Percentiles rank a stretch among this genome's conserved stretches.
These are phyloP conservation scores for Muntiacus muntjak DNA, from an alignment of 2,113 vertebrate species.

Conservation along the genomic window DNA sequence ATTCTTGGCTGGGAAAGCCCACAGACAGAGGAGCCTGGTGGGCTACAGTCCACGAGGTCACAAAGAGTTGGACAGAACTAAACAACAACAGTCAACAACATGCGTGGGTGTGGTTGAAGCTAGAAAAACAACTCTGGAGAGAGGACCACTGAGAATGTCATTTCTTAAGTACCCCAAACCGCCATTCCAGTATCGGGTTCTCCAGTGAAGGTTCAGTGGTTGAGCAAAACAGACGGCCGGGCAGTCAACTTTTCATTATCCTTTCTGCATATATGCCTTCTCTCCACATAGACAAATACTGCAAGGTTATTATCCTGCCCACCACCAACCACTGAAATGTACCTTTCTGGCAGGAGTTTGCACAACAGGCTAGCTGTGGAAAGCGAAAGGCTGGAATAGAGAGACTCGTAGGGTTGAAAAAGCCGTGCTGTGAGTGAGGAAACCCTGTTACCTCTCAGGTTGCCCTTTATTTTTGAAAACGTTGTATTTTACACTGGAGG, in stretches of 20 bases:
- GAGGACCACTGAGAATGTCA: background rate
- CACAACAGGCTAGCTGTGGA: background rate
- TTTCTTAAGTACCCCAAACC: background rate
- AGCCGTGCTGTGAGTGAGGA: background rate
- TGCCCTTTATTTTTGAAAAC: background rate
- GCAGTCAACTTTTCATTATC: background rate
- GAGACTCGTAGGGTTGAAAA: background rate
- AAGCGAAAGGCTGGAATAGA: fast-evolving
- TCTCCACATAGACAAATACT: fast-evolving
- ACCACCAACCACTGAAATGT: fast-evolving
- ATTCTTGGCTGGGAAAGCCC: background rate
- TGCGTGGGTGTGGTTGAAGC: background rate
- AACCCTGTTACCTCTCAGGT: background rate
- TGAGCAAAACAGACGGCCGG: background rate
- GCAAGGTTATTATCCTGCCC: too few species aligned
- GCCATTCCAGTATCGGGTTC: background rate
- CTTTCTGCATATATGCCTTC: background rate
- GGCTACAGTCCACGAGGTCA: background rate
- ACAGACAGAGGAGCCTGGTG: background rate
- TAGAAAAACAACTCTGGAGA: background rate
- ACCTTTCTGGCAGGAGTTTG: background rate
- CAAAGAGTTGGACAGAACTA: background rate
- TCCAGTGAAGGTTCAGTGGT: background rate
- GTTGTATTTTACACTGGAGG: background rate
- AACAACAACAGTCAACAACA: background rate